Conservation (phyloP, 2,797 vertebrate genomes). For the Galaxias olidus region DNA sequence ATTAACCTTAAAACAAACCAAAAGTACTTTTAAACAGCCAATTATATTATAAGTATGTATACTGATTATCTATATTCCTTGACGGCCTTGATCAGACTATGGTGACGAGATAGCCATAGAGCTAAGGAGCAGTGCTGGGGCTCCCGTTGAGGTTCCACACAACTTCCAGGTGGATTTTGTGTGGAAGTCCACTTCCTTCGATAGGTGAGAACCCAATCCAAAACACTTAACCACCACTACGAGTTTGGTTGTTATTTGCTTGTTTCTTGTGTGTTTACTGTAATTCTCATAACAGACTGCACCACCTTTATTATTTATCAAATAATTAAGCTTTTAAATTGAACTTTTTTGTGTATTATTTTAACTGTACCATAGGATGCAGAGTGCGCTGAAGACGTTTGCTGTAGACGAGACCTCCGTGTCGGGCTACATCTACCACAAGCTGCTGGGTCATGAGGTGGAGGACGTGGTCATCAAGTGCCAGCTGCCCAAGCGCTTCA, state of each 20-base stretch:
- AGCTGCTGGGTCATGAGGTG: slow-evolving; percentile 94
- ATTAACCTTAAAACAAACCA: too few relatives aligned
- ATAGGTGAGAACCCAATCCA: slow-evolving; percentile 76
- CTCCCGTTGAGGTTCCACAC: slow-evolving; percentile 95
- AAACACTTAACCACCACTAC: too few relatives aligned
- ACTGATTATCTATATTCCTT: slow-evolving; percentile 43
- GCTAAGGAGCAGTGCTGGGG: slow-evolving; percentile 93
- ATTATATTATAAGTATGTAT: slow-evolving; percentile 10
- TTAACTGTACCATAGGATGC: slow-evolving; percentile 81
- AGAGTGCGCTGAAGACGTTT: slow-evolving; percentile 96
- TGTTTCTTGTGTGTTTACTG: too few relatives aligned
- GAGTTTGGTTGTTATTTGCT: too few relatives aligned
- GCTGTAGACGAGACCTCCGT: slow-evolving; percentile 98
- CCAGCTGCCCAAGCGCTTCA: slow-evolving; percentile 97
- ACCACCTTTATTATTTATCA: too few relatives aligned
- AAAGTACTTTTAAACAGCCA: too few relatives aligned
- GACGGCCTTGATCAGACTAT: slow-evolving; percentile 80
- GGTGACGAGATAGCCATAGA: slow-evolving; percentile 99
- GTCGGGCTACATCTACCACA: slow-evolving; percentile 98
- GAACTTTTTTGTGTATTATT: too few relatives aligned
- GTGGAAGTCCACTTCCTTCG: slow-evolving; percentile 98
- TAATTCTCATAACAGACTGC: too few relatives aligned
- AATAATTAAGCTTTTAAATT: too few relatives aligned
- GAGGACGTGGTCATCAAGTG: slow-evolving; percentile 98
- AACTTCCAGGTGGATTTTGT: slow-evolving; percentile 99